Evolutionary conservation across 2,888 invertebrate genomes (phyloP).

Genomic region (Matsumyia berberina): DNA sequence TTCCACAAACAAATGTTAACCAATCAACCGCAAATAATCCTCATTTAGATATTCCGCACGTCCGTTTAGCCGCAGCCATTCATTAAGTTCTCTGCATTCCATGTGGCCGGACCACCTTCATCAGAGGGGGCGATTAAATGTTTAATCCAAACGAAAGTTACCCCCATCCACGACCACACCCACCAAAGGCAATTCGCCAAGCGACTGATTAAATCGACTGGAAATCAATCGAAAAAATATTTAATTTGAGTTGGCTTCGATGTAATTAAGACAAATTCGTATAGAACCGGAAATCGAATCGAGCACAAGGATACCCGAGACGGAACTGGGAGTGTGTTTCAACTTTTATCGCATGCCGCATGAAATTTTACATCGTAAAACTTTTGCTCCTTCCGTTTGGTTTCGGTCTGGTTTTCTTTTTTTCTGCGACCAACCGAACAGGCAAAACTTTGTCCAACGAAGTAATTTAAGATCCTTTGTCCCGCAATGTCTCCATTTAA

Average conservation of each 20-base stretch:
- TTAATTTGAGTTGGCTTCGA: not conserved
- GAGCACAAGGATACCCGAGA: not conserved
- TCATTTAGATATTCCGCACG: not conserved
- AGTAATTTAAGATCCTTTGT: not conserved
- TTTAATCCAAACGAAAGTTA: not conserved
- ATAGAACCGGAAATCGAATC: conserved; percentile 10
- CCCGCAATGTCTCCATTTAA: not conserved
- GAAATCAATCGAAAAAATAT: conserved; percentile 23
- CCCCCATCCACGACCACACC: not conserved
- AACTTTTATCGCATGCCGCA: conserved; percentile 8
- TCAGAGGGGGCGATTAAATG: not conserved
- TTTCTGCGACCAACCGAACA: not conserved
- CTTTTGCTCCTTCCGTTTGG: not conserved
- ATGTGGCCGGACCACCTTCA: not conserved
- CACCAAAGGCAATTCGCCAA: not conserved
- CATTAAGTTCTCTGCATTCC: conserved; percentile 22
- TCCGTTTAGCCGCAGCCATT: conserved; percentile 25
- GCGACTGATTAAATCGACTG: conserved; percentile 18
- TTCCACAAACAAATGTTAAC: not conserved
- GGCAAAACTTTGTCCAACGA: conserved; percentile 15
- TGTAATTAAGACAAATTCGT: conserved; percentile 31
- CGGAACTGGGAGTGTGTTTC: not conserved
- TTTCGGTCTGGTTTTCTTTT: not conserved
- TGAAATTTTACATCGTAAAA: conserved; percentile 14
- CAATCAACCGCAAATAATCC: conserved; percentile 14